Evolutionary conservation across 2,888 invertebrate genomes (phyloP).

Genomic region (Lordiphosa andalusiaca): DNA sequence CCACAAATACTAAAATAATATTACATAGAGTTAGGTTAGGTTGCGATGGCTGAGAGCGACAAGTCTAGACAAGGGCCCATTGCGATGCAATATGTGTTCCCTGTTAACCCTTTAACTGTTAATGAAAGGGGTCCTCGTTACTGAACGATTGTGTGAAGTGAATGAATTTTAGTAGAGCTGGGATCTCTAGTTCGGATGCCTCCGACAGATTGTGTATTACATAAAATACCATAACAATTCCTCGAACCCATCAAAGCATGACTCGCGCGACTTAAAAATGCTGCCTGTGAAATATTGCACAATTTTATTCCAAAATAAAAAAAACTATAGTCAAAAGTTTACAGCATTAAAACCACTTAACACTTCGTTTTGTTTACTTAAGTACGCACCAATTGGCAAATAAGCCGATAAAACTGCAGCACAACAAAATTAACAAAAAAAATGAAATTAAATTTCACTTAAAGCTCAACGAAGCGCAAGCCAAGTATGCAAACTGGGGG

Average conservation of each 20-base stretch:
- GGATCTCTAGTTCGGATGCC: too few species aligned
- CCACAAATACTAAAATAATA: constrained; percentile 1
- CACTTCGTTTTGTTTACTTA: constrained; percentile 54
- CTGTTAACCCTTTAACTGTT: too few species aligned
- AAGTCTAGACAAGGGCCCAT: too few species aligned
- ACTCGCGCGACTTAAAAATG: constrained; percentile 21
- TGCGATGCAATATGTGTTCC: too few species aligned
- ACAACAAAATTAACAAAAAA: constrained; percentile 23
- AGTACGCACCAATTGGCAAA: constrained; percentile 57
- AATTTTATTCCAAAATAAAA: constrained; percentile 13
- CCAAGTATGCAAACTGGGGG: constrained; percentile 15
- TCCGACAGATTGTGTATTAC: too few species aligned
- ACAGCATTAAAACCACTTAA: constrained; percentile 40
- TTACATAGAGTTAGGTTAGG: too few species aligned
- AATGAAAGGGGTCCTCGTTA: too few species aligned
- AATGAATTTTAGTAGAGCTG: too few species aligned
- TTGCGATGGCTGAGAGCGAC: too few species aligned
- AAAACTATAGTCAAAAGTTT: constrained; percentile 1
- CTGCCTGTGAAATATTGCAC: constrained; percentile 23
- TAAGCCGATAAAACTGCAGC: constrained; percentile 40
- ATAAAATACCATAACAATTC: constrained; percentile 7
- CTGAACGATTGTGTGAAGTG: too few species aligned
- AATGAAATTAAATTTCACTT: constrained; percentile 63
- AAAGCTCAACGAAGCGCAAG: constrained; percentile 43
- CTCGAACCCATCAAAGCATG: constrained; percentile 10